These are phyloP conservation scores for Anastatus disparis DNA, from an alignment of 1,140 invertebrate species.

Conservation along the genomic window DNA sequence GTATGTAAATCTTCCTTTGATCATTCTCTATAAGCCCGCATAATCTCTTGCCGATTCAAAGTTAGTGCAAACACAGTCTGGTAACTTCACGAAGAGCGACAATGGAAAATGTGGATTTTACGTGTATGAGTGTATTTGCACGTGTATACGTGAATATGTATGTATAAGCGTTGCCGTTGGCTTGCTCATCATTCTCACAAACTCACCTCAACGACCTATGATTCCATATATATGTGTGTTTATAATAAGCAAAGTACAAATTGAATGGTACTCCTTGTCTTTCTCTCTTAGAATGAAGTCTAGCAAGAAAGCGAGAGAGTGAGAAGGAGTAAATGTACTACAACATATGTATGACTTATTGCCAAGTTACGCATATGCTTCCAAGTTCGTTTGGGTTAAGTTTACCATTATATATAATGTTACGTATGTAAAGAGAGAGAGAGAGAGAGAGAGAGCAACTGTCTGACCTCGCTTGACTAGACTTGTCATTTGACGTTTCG, in stretches of 20 bases:
- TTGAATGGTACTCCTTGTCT: conserved; percentile 49
- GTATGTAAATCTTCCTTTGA: background rate
- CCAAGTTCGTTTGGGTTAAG: too few species aligned
- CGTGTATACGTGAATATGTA: too few species aligned
- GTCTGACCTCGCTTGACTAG: too few species aligned
- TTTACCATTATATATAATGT: too few species aligned
- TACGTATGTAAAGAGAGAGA: too few species aligned
- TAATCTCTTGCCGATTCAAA: conserved; percentile 2
- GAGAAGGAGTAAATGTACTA: background rate
- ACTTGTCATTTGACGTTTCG: too few species aligned
- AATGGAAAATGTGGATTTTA: conserved; percentile 14
- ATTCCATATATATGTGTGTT: too few species aligned
- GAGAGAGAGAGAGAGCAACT: conserved; percentile 32
- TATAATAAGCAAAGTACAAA: conserved; percentile 34
- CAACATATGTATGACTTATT: conserved; percentile 41
- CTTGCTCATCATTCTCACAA: too few species aligned
- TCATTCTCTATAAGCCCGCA: background rate
- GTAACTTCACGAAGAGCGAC: conserved; percentile 16
- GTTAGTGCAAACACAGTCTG: background rate
- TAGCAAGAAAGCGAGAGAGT: background rate
- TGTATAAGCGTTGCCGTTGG: too few species aligned
- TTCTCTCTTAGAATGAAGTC: too few species aligned
- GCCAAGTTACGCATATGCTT: conserved; percentile 35
- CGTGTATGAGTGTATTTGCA: too few species aligned
- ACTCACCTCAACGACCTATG: too few species aligned